Conservation (phyloP, 2,888 invertebrate species). For the Chalcosyrphus nemorum region DNA sequence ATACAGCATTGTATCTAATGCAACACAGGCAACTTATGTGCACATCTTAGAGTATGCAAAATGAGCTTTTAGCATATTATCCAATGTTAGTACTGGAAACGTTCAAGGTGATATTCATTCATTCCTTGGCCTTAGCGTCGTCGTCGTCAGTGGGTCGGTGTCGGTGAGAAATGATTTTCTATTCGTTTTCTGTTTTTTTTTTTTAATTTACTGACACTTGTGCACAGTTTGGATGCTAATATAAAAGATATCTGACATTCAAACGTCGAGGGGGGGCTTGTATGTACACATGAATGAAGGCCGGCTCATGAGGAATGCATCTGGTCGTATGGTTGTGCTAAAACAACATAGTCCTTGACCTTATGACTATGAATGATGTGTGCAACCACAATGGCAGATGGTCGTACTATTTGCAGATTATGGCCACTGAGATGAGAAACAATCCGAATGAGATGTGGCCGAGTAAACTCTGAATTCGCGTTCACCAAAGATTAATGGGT, state of each 20-base stretch:
- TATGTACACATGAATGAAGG: not conserved
- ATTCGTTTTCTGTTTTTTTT: slow-evolving; percentile 2
- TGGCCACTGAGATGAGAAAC: not conserved
- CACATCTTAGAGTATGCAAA: slow-evolving; percentile 1
- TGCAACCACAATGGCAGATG: not conserved
- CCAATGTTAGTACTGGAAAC: not conserved
- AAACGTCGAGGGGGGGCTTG: not conserved
- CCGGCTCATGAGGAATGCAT: not conserved
- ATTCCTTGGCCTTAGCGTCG: too few species aligned
- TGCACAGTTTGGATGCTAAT: not conserved
- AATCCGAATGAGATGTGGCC: not conserved
- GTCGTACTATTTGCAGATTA: not conserved
- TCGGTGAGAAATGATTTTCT: slow-evolving; percentile 10
- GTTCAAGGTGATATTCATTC: slow-evolving; percentile 22
- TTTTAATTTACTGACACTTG: slow-evolving; percentile 44
- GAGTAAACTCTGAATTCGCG: not conserved
- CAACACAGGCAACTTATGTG: not conserved
- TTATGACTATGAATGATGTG: slow-evolving; percentile 7
- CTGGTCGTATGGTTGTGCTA: not conserved
- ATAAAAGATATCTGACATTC: slow-evolving; percentile 19
- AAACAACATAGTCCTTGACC: slow-evolving; percentile 11
- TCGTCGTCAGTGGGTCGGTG: too few species aligned
- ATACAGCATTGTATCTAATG: not conserved
- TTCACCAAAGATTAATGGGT: not conserved
- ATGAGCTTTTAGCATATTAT: slow-evolving; percentile 31